Base-by-base conservation (phyloP, 1,140 invertebrate species). In the Wiebesia pumilae region DNA sequence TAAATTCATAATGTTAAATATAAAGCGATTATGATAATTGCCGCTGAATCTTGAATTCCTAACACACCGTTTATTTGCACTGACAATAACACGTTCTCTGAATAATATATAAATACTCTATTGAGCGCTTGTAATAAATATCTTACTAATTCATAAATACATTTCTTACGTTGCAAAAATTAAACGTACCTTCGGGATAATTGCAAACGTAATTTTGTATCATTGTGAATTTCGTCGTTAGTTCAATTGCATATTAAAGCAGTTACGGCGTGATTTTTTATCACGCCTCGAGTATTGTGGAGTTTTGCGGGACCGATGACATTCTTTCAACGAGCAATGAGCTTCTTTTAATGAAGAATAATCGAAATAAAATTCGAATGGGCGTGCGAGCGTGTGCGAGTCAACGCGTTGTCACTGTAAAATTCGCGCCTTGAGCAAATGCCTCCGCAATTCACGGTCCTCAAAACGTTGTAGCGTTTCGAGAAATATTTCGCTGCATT, bases 11-110 rank as follows among this genome's bases (percentile, higher is more conserved):
- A 43, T 38, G 71, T 43, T 43, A 75, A 75, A 75, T 75, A 75
- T 75, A 75, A 75, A 75, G 30, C 40, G 38, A 75, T 75, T 75
- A 75, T 43, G 71, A 43, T 75, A 75, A 75, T 75, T 75, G 71
- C 4, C 4, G 40, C 38, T 43, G 21, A 19, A 75, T 43, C 27
- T 75, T 75, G 40, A 75, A 75, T 75, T 43, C 27, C 38, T 43
- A 75, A 75, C 43, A 43, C 14, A 43, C 2, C 71, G 71, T 75
- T 75, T 43, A 43, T 4, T 24, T n/a, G 21, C 6, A 43, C 71
- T 10, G 71, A 43, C 33, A 43, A 38, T 24, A 24, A n/a, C 19
- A 21, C 38, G 35, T n/a, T 4, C 40, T 27, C 43, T 27, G 71
- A 1, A 75, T n/a, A 38, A 43, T 75, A n/a, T n/a, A 75, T 75